Percentiles rank a stretch among this genome's conserved stretches.
These are phyloP conservation scores for Anoplopoma fimbria DNA, from an alignment of 2,113 vertebrate species.

Conservation along the genomic window DNA sequence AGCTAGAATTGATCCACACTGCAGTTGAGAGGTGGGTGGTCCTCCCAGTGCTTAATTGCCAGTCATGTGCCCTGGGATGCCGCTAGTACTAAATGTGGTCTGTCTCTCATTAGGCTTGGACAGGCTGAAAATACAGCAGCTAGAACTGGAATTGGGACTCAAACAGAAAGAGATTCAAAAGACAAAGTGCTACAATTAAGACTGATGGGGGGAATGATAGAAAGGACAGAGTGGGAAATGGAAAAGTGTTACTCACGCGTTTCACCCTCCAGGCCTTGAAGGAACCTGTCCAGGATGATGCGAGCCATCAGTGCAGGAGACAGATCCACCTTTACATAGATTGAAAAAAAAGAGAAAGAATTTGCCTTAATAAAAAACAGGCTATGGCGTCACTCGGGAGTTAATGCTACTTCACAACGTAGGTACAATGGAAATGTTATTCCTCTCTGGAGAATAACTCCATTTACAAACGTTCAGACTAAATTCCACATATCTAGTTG, in stretches of 20 bases:
- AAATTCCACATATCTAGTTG: slow-evolving; percentile 46
- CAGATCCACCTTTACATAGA: slow-evolving; percentile 89
- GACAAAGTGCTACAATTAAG: slow-evolving; percentile 78
- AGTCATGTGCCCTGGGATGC: slow-evolving; percentile 83
- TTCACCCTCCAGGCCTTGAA: slow-evolving; percentile 87
- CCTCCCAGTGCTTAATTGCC: slow-evolving; percentile 85
- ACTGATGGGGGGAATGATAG: slow-evolving; percentile 62
- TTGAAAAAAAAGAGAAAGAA: slow-evolving; percentile 34
- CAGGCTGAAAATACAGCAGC: slow-evolving; percentile 64
- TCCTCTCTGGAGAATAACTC: slow-evolving; percentile 39
- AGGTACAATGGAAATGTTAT: slow-evolving; percentile 29
- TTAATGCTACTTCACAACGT: slow-evolving; percentile 42
- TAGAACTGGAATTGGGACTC: slow-evolving; percentile 43
- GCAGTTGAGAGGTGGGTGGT: slow-evolving; percentile 86
- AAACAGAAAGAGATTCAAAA: slow-evolving; percentile 63
- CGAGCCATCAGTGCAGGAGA: slow-evolving; percentile 95
- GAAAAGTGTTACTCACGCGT: slow-evolving; percentile 87
- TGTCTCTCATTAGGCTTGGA: slow-evolving; percentile 79
- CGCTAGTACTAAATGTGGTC: slow-evolving; percentile 79
- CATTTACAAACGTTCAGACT: slow-evolving; percentile 55
- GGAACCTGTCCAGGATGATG: slow-evolving; percentile 91
- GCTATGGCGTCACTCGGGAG: slow-evolving; percentile 4
- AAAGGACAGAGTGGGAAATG: slow-evolving; percentile 47
- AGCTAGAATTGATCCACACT: slow-evolving; percentile 83
- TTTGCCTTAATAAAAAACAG: slow-evolving; percentile 47